Base-by-base conservation (phyloP, 2,113 vertebrate genomes). In the Zapus hudsonius region DNA sequence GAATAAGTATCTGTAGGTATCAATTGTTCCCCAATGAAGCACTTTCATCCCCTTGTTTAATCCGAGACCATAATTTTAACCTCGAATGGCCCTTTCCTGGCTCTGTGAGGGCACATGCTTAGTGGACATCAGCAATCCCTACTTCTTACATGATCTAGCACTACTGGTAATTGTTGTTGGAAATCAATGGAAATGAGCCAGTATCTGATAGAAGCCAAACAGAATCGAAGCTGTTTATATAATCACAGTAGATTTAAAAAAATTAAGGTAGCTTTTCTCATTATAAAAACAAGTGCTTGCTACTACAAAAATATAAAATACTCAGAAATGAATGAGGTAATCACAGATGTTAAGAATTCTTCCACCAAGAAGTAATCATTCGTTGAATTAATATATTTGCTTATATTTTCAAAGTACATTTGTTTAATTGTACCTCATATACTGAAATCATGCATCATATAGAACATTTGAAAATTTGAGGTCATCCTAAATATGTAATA, bases 311-410 rank as follows among this genome's bases (percentile, higher is more conserved):
- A 93, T 47, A 52, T 70, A 38, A 63, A 74, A 57, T 22, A 63
- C 64, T 84, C 33, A 89, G 84, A 91, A 95, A 78, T 70, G 67
- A 83, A 85, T 70, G 59, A 86, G 73, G 5, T 90, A 84, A 94
- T 87, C 90, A 95, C 20, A 90, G 75, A n/a, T 69, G 61, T 94
- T 91, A 38, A 44, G 66, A 90, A 6, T 90, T 44, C 85, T 93
- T 87, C 64, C 36, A 79, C 33, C n/a, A 85, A 79, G 88, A 92
- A 42, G 73, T 72, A 69, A 79, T 92, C 67, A 87, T 67, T 75
- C 33, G 20, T 90, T 94, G 91, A 44, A 72, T 74, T 92, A 86
- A 4, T 94, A 92, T 72, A 79, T 83, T 76, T 90, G 69, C 33
- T 93, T 92, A 17, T 72, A 74, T 93, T 91, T 93, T 88, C n/a